phyloP scores from a whole-genome alignment of 2,888 invertebrate species.

The Agonopterix alstromeriana region DNA sequence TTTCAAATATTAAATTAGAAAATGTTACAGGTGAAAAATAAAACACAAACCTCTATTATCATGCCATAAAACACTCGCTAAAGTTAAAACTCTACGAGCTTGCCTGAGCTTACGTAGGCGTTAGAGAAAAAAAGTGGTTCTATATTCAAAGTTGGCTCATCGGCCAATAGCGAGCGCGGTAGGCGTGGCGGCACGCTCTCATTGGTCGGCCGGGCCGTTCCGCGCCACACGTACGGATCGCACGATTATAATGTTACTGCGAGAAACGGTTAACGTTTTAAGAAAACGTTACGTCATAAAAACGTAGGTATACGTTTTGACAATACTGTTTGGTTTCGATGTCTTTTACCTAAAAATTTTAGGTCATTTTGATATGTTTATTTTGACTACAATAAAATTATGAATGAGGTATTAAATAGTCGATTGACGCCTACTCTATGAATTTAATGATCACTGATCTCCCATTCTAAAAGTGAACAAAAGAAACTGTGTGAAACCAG shows the following conservation, averaged over 20 bases:
- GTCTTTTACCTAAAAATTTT: too few species aligned
- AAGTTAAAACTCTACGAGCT: conserved; percentile 15
- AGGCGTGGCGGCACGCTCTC: conserved; percentile 58
- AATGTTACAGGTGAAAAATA: too few species aligned
- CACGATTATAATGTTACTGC: conserved; percentile 62
- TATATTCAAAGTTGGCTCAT: conserved; percentile 67
- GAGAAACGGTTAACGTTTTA: conserved; percentile 19
- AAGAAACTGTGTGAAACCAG: too few species aligned
- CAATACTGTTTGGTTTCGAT: too few species aligned
- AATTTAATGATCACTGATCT: too few species aligned
- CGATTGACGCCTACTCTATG: too few species aligned
- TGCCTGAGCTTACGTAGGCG: conserved; percentile 61
- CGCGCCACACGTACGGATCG: conserved; percentile 38
- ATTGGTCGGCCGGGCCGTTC: conserved; percentile 47
- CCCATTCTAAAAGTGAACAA: too few species aligned
- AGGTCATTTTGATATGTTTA: too few species aligned
- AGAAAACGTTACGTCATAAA: conserved; percentile 3
- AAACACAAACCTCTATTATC: not conserved
- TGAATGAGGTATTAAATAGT: too few species aligned
- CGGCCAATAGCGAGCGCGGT: conserved; percentile 62
- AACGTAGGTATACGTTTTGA: too few species aligned
- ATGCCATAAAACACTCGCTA: not conserved
- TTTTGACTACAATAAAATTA: too few species aligned
- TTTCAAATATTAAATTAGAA: too few species aligned
- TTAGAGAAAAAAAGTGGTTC: conserved; percentile 70